phyloP scores from a whole-genome alignment of 1,140 invertebrate species.

The Gonatopus flavifemur region DNA sequence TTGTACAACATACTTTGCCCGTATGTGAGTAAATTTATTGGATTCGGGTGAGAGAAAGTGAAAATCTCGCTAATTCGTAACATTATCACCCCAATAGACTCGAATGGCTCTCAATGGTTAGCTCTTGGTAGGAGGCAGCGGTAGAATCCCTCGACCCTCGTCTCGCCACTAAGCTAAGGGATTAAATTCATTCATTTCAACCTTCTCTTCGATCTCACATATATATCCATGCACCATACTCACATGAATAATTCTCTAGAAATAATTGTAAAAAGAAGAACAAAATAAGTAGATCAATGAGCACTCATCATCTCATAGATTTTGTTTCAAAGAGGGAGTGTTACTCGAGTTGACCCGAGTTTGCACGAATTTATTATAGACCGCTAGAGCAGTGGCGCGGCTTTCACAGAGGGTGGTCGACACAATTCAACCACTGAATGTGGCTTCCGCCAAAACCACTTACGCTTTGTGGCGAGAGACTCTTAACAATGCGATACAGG shows the following conservation, averaged over 20 bases:
- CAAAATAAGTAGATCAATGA: no score
- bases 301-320: no score
- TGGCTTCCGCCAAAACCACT: slow-evolving; percentile 60
- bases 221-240: background rate
- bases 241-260: slow-evolving; percentile 7
- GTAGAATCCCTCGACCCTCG: slow-evolving; percentile 37
- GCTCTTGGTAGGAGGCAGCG: no score
- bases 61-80: slow-evolving; percentile 53
- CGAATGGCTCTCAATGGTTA: slow-evolving; percentile 42
- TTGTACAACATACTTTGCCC: no score
- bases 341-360: no score
- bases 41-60: slow-evolving; percentile 35
- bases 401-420: slow-evolving; percentile 43
- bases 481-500: slow-evolving; percentile 60
- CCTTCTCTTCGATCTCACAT: no score
- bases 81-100: slow-evolving; percentile 52
- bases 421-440: slow-evolving; percentile 58
- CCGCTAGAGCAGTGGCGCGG: slow-evolving; percentile 33
- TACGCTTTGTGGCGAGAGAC: slow-evolving; percentile 58
- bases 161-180: slow-evolving; percentile 38
- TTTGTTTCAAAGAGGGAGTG: no score
- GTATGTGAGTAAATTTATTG: slow-evolving; percentile 31
- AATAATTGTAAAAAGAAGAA: no score
- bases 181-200: slow-evolving; percentile 41
- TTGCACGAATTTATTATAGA: slow-evolving; percentile 32